These are phyloP conservation scores for Ageneiosus marmoratus DNA, from an alignment of 2,113 vertebrate genomes.

Conservation along the genomic window DNA sequence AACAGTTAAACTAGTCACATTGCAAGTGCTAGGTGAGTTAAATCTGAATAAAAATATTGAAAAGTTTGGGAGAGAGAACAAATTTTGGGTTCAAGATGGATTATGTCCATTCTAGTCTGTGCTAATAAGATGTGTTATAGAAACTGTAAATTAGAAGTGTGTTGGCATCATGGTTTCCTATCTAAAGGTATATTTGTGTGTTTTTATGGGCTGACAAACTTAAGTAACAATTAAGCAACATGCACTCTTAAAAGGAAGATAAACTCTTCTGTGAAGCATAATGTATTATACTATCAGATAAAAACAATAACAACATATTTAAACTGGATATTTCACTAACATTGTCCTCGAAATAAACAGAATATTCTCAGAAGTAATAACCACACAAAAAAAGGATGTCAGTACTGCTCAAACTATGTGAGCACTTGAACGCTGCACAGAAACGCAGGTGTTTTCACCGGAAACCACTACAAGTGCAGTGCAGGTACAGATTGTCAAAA, in stretches of 20 bases:
- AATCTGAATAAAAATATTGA: background rate
- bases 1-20: too few relatives aligned
- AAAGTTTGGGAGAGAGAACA: background rate
- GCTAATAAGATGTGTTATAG: background rate
- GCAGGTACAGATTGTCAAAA: background rate
- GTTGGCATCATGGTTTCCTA: background rate
- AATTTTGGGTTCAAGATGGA: background rate
- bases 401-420: background rate
- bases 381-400: background rate
- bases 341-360: background rate
- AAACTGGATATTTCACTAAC: background rate
- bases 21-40: too few relatives aligned
- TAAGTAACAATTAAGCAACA: background rate
- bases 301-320: too few relatives aligned
- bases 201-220: background rate
- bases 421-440: background rate
- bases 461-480: background rate
- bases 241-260: background rate
- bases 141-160: background rate
- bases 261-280: background rate
- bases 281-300: background rate
- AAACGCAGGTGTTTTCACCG: background rate
- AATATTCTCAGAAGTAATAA: background rate
- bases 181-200: too few relatives aligned
- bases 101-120: background rate